Base-by-base conservation (phyloP, 2,888 invertebrate genomes). In the Macropis europaea region DNA sequence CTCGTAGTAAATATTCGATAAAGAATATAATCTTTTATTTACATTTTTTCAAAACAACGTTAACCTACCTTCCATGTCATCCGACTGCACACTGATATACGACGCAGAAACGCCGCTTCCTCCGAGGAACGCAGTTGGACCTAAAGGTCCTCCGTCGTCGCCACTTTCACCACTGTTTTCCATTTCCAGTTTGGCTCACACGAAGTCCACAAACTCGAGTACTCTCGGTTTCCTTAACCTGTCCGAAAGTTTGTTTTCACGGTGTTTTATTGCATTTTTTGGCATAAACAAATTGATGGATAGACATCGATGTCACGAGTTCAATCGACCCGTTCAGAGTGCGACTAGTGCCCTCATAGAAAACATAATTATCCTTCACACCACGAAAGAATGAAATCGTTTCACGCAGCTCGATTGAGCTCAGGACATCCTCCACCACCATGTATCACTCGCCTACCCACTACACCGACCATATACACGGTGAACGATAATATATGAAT, bases 161-260 rank as follows among this genome's bases (percentile, higher is more conserved):
- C 89, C 89, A 73, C 89, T 89, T 77, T 89, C 89, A 43, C 89
- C 88, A 57, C 89, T 90, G 42, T 90, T 89, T 81, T 89, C 89
- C 89, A 89, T 89, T 53, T 62, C 36, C 40, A 61, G 45, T 50
- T 48, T 45, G 40, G 24, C 24, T 15, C 50, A 59, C 43, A 38
- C 50, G 52, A 43, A 36, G 43, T 15, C 32, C 42, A 53, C 54
- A 48, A n/a, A 22, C 34, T 26, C 36, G 2, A 28, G 34, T 6
- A 45, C 22, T 40, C 50, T 7, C 47, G 30, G 34, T 54, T 50
- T 40, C 5, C 54, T 77, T 77, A 73, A 77, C 73, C 73, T 70
- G 42, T 69, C 24, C 5, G 13, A 11, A 24, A 9, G 57, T 63
- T 77, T 74, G 77, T 77, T 77, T 74, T 67, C 61, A 36, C 60